Evolutionary conservation across 2,113 vertebrate genomes (phyloP).

Genomic region (Sorex araneus): DNA sequence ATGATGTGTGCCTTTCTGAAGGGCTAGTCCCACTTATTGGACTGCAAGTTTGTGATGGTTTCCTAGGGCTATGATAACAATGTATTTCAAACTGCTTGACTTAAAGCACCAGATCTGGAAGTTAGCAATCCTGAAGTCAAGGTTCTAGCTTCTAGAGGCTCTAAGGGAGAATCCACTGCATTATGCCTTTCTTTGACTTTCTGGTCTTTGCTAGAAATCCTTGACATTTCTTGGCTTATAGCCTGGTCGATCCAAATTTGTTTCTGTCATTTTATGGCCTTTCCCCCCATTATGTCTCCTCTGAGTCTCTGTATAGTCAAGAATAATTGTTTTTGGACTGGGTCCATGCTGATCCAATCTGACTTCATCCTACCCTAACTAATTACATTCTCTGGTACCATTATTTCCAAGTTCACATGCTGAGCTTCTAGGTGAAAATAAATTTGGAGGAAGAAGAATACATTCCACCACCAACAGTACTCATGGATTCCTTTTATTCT

Average conservation of each 20-base stretch:
- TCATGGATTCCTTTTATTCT: neutral
- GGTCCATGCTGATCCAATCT: neutral
- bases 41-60: neutral
- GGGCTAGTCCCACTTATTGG: neutral
- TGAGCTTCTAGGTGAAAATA: neutral
- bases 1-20: neutral
- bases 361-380: neutral
- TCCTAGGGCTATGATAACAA: neutral
- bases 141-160: neutral
- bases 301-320: neutral
- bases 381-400: neutral
- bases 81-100: too few species aligned
- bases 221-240: neutral
- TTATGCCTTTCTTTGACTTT: neutral
- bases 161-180: neutral
- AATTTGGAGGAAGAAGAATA: neutral
- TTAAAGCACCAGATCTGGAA: neutral
- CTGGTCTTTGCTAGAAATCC: neutral
- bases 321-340: neutral
- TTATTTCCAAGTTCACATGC: neutral
- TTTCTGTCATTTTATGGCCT: neutral
- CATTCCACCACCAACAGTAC: neutral
- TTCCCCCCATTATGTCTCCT: neutral
- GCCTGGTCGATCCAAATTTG: neutral
- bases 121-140: neutral